These are phyloP conservation scores for Armadillidium nasatum DNA, from an alignment of 1,140 invertebrate species.

Conservation along the genomic window DNA sequence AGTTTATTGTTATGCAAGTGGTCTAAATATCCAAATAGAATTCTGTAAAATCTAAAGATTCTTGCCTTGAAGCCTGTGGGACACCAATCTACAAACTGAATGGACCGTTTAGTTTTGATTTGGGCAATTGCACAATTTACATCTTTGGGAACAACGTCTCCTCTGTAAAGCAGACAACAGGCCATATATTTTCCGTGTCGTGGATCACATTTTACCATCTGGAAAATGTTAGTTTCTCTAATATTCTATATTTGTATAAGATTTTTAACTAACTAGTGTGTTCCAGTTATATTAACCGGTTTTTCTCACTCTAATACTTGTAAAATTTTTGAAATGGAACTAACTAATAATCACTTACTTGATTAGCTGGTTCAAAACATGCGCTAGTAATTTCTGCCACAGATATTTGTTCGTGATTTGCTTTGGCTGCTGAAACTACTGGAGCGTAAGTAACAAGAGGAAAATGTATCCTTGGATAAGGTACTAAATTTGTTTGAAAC, in stretches of 20 bases:
- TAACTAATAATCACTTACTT: slow-evolving; percentile 53
- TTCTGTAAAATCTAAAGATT: background rate
- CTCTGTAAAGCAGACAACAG: slow-evolving; percentile 74
- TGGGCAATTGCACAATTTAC: slow-evolving; percentile 63
- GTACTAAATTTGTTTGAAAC: slow-evolving; percentile 82
- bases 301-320: no score
- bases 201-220: slow-evolving; percentile 89
- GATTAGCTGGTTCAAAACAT: slow-evolving; percentile 74
- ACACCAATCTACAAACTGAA: slow-evolving; percentile 60
- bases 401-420: slow-evolving; percentile 68
- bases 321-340: no score
- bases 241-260: no score
- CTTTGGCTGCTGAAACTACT: slow-evolving; percentile 65
- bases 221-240: slow-evolving; percentile 63
- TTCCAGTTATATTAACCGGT: no score
- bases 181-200: slow-evolving; percentile 86
- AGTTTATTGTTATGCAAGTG: no score
- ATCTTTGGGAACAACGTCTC: slow-evolving; percentile 74
- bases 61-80: slow-evolving; percentile 53
- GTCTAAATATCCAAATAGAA: no score
- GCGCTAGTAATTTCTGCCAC: slow-evolving; percentile 75
- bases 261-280: slow-evolving; percentile 56
- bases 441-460: slow-evolving; percentile 72
- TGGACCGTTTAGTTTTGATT: slow-evolving; percentile 56
- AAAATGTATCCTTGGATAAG: slow-evolving; percentile 70